Conservation (phyloP, 1,140 invertebrate species). For the Sitobion miscanthi region DNA sequence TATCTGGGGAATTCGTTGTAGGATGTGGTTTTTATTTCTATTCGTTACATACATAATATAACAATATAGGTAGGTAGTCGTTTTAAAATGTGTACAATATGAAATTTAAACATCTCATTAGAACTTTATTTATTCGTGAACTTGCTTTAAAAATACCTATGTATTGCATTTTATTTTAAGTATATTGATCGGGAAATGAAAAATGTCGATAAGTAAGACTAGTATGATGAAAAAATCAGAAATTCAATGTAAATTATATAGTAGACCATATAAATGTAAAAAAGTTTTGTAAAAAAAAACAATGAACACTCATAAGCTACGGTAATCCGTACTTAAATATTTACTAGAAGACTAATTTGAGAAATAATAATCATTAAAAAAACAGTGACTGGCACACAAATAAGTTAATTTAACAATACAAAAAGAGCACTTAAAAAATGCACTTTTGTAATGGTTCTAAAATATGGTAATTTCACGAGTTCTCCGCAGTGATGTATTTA, state of each 20-base stretch:
- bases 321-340: neutral
- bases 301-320: neutral
- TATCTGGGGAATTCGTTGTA: neutral
- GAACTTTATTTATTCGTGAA: neutral
- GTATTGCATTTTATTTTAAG: neutral
- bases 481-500: neutral
- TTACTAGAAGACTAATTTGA: neutral
- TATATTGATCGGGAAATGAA: neutral
- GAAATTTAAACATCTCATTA: neutral
- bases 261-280: neutral
- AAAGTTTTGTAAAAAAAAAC: neutral
- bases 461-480: conserved; percentile 2
- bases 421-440: neutral
- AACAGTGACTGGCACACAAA: neutral
- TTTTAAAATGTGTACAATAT: neutral
- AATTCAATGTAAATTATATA: neutral
- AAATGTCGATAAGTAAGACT: neutral
- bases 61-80: neutral
- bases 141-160: neutral
- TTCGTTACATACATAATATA: neutral
- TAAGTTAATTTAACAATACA: neutral
- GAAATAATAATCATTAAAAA: conserved; percentile 1
- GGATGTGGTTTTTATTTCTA: neutral
- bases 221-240: neutral
- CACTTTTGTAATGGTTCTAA: neutral